These are phyloP conservation scores for Nettapus auritus DNA, from an alignment of 2,113 vertebrate genomes.

Conservation along the genomic window DNA sequence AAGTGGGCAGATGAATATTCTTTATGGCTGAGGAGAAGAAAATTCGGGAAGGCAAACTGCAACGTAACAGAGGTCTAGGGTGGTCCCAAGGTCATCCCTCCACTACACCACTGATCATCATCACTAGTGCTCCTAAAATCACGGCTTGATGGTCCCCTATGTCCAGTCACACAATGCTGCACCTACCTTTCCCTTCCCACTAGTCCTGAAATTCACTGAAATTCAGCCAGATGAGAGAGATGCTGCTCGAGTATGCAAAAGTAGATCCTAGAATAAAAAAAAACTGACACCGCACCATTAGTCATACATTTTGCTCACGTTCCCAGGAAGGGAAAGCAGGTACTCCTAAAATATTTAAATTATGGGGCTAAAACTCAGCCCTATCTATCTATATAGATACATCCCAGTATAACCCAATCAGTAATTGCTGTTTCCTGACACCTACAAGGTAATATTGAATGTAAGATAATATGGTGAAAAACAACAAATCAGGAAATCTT, in stretches of 20 bases:
- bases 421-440: not conserved
- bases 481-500: not conserved
- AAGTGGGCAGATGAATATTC: accelerated
- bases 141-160: not conserved
- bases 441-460: not conserved
- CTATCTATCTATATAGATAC: not conserved
- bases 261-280: not conserved
- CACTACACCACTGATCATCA: not conserved
- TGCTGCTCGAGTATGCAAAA: not conserved
- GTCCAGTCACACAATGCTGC: not conserved
- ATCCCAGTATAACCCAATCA: not conserved
- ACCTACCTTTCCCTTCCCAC: not conserved
- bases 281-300: not conserved
- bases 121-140: not conserved
- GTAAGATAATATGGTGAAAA: not conserved
- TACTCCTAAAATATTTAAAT: not conserved
- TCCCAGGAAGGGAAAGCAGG: not conserved
- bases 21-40: not conserved
- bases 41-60: not conserved
- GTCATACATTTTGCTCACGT: not conserved
- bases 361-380: not conserved
- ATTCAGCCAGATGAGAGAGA: accelerated
- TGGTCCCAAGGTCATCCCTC: not conserved
- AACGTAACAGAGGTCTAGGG: not conserved
- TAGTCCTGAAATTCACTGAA: not conserved